These are phyloP conservation scores for Stichodactyla helianthus DNA, from an alignment of 64 coral and sea anemone species.

Conservation along the genomic window DNA sequence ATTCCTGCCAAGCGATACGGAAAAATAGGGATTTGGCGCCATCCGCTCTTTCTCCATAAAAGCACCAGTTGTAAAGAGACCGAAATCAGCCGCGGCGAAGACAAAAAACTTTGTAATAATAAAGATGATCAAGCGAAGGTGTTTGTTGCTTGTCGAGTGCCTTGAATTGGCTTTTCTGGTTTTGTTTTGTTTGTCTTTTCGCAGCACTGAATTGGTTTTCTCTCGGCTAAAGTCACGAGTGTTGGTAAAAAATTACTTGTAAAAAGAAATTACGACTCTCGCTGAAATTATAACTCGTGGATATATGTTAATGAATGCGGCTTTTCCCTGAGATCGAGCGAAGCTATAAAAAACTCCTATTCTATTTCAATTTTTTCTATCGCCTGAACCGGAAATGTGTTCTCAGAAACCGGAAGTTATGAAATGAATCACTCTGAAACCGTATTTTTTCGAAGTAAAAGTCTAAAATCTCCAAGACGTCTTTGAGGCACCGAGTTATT, in stretches of 20 bases:
- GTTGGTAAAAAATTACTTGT: neutral
- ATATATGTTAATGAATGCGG: conserved; percentile 7
- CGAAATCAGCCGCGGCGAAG: conserved; percentile 5
- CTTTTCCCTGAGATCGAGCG: conserved; percentile 1
- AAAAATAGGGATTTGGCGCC: neutral
- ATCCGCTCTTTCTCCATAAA: neutral
- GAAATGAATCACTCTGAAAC: neutral
- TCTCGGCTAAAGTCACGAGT: neutral
- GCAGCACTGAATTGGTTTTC: conserved; percentile 12
- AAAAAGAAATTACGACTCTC: neutral
- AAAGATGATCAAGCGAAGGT: conserved; percentile 4
- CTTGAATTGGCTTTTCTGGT: neutral
- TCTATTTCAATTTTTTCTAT: conserved; percentile 16
- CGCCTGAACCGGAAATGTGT: conserved; percentile 35
- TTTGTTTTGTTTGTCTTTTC: conserved; percentile 23
- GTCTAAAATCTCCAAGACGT: neutral
- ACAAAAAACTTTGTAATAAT: conserved; percentile 18
- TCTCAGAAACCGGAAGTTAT: conserved; percentile 50
- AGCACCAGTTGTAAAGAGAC: neutral
- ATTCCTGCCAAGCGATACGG: neutral
- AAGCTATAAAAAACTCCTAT: conserved; percentile 24
- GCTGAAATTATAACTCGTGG: neutral
- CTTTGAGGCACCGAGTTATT: neutral
- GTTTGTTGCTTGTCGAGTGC: neutral
- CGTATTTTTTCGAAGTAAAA: neutral